A percentile compares a stretch with the other conserved stretches of the same genome.
These are phyloP conservation scores for Drosophila micromelanica DNA, from an alignment of 1,140 invertebrate genomes.

Conservation along the genomic window DNA sequence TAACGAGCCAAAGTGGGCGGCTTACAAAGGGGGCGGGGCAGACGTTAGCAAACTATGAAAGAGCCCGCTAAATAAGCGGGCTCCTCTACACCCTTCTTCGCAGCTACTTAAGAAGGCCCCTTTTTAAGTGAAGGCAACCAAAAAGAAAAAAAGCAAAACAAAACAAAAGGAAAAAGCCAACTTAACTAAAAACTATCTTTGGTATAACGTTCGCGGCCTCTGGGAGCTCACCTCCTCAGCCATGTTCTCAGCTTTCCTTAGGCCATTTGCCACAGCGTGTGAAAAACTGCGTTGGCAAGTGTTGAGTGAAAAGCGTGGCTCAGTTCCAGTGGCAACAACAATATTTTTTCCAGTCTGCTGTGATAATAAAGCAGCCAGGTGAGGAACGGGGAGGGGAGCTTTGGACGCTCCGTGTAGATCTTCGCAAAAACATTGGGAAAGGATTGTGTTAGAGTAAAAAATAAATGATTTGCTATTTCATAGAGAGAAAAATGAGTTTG, in stretches of 20 bases:
- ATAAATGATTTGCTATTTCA: too few species aligned
- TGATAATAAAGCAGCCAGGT: slow-evolving; percentile 8
- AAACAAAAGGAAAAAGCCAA: neutral
- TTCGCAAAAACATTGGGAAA: neutral
- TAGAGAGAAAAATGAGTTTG: neutral
- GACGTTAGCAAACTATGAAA: slow-evolving; percentile 10
- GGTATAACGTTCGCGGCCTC: neutral
- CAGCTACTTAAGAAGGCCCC: slow-evolving; percentile 7
- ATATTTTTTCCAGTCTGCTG: neutral
- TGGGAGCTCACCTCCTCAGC: neutral
- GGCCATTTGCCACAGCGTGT: slow-evolving; percentile 28
- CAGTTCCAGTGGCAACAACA: neutral
- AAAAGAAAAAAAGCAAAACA: too few species aligned
- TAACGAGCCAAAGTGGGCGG: slow-evolving; percentile 37
- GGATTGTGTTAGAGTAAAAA: neutral
- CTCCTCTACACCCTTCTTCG: neutral
- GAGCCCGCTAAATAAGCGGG: slow-evolving; percentile 16
- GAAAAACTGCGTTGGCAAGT: slow-evolving; percentile 40
- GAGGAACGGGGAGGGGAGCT: neutral
- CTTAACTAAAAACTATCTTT: slow-evolving; percentile 6
- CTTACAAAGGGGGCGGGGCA: slow-evolving; percentile 1
- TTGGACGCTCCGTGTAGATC: neutral
- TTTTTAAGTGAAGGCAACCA: slow-evolving; percentile 1
- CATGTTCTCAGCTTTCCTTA: too few species aligned
- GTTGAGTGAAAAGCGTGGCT: slow-evolving; percentile 37